phyloP scores from a whole-genome alignment of 2,888 invertebrate genomes.

The Siphlonurus alternatus region DNA sequence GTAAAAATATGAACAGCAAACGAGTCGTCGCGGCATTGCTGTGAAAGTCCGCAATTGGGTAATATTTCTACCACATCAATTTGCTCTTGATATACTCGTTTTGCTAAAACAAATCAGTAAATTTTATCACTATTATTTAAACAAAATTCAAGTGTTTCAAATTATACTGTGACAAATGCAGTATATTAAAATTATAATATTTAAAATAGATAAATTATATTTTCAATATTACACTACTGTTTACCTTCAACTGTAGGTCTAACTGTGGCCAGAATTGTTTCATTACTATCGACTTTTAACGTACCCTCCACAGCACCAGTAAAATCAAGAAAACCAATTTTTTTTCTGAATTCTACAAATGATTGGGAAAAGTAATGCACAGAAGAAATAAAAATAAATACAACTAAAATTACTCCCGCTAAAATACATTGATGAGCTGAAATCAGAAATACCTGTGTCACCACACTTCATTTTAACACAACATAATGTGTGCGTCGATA shows the following conservation, averaged over 20 bases:
- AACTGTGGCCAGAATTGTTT: neutral
- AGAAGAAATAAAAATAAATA: neutral
- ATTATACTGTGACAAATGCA: too few species aligned
- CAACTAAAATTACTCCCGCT: neutral
- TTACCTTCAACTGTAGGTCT: neutral
- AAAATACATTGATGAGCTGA: neutral
- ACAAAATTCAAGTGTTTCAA: too few species aligned
- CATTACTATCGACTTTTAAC: neutral
- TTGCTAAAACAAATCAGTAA: conserved; percentile 5
- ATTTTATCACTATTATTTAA: too few species aligned
- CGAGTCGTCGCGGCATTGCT: conserved; percentile 23
- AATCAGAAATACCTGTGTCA: neutral
- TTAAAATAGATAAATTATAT: too few species aligned
- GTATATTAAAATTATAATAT: too few species aligned
- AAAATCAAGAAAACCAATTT: neutral
- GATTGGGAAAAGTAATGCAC: neutral
- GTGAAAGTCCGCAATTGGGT: conserved; percentile 28
- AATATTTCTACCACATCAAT: conserved; percentile 8
- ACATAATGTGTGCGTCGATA: too few species aligned
- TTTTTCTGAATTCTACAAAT: neutral
- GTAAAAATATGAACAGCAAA: conserved; percentile 30
- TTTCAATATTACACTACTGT: too few species aligned
- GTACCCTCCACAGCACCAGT: neutral
- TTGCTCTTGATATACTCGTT: conserved; percentile 5
- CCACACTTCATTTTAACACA: too few species aligned